phyloP scores from a whole-genome alignment of 2,113 vertebrate genomes.

The Channa maculata region DNA sequence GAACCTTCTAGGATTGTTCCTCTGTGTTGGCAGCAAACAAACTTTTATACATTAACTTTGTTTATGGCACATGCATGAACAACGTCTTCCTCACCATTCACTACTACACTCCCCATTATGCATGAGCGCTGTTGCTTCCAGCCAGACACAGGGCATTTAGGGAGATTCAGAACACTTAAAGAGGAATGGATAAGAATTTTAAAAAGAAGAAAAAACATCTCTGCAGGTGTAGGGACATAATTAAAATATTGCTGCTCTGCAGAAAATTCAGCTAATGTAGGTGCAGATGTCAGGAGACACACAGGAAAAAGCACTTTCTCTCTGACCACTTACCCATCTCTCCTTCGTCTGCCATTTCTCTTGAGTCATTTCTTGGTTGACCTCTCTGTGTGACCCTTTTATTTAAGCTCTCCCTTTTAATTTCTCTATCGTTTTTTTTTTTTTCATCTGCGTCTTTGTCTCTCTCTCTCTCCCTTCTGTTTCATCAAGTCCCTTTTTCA shows the following conservation, averaged over 20 bases:
- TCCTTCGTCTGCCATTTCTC: slow-evolving; percentile 14
- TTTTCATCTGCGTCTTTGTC: background rate
- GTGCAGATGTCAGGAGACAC: slow-evolving; percentile 27
- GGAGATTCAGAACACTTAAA: background rate
- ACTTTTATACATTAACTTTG: slow-evolving; percentile 61
- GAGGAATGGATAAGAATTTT: background rate
- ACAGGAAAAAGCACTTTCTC: slow-evolving; percentile 8
- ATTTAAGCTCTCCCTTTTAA: background rate
- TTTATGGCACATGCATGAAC: slow-evolving; percentile 85
- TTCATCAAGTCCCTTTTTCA: slow-evolving; percentile 35
- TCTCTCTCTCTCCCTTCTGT: background rate
- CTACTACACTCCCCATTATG: slow-evolving; percentile 66
- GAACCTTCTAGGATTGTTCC: slow-evolving; percentile 39
- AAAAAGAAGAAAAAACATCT: background rate
- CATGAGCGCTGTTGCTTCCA: slow-evolving; percentile 66
- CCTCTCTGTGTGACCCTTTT: slow-evolving; percentile 77
- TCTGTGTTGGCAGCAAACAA: slow-evolving; percentile 80
- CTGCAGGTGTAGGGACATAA: slow-evolving; percentile 11
- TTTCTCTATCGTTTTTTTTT: background rate
- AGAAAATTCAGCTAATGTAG: background rate
- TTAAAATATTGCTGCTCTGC: background rate
- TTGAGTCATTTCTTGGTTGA: slow-evolving; percentile 31
- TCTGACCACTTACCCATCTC: slow-evolving; percentile 11
- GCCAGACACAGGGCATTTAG: slow-evolving; percentile 1
- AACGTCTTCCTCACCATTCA: slow-evolving; percentile 61